phyloP scores from a whole-genome alignment of 2,113 vertebrate species.

The Xerus inauris region DNA sequence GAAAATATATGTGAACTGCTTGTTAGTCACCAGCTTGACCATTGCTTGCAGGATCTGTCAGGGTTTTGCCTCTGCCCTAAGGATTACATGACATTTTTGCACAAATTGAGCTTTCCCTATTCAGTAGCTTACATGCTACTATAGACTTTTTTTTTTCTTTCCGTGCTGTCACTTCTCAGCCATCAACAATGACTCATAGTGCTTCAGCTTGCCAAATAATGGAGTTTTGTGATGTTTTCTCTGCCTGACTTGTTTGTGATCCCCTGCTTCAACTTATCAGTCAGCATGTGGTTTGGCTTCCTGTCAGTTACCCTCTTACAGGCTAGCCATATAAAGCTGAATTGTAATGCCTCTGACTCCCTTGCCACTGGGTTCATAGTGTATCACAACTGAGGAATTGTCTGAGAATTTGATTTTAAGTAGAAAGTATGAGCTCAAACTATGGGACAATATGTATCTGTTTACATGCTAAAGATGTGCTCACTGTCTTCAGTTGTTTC shows the following conservation, averaged over 20 bases:
- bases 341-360: slow-evolving; percentile 59
- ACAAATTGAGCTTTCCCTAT: slow-evolving; percentile 55
- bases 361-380: slow-evolving; percentile 43
- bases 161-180: slow-evolving; percentile 70
- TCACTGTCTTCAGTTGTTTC: slow-evolving; percentile 49
- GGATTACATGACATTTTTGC: slow-evolving; percentile 64
- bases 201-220: slow-evolving; percentile 71
- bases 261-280: slow-evolving; percentile 57
- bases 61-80: slow-evolving; percentile 48
- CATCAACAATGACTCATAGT: slow-evolving; percentile 59
- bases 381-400: slow-evolving; percentile 75
- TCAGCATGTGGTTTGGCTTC: slow-evolving; percentile 69
- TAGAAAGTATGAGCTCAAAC: slow-evolving; percentile 68
- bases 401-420: slow-evolving; percentile 68
- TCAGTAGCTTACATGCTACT: slow-evolving; percentile 38
- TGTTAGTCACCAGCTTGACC: slow-evolving; percentile 35
- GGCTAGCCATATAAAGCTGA: slow-evolving; percentile 58
- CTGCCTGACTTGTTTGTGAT: slow-evolving; percentile 74
- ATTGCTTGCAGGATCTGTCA: slow-evolving; percentile 13
- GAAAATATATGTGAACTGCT: neutral
- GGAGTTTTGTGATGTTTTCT: slow-evolving; percentile 72
- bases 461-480: slow-evolving; percentile 64
- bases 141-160: neutral
- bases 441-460: slow-evolving; percentile 67
- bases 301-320: slow-evolving; percentile 56